Conservation (phyloP, 2,113 vertebrate genomes). For the Bettongia penicillata region DNA sequence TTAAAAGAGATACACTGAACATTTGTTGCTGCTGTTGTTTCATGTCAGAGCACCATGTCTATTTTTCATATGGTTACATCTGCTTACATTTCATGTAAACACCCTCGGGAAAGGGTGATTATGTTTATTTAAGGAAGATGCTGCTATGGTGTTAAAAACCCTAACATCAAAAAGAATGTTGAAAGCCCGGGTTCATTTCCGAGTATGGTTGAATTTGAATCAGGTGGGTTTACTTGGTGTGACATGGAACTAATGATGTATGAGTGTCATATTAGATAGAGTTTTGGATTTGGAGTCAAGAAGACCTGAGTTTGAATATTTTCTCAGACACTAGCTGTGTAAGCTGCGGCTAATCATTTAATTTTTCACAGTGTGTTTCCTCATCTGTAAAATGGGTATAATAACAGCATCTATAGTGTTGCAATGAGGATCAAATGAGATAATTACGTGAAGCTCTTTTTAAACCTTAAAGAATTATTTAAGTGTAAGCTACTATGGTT, state of each 20-base stretch:
- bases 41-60: background rate
- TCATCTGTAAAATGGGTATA: no score
- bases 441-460: no score
- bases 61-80: background rate
- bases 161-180: background rate
- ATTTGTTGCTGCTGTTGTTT: background rate
- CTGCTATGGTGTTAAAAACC: conserved; percentile 6
- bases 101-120: conserved; percentile 9
- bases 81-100: background rate
- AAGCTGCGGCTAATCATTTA: no score
- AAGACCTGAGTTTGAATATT: background rate
- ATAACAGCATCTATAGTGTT: no score
- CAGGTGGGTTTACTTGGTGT: background rate
- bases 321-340: no score
- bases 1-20: conserved; percentile 4
- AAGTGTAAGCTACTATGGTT: no score
- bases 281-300: background rate
- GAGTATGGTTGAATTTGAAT: background rate
- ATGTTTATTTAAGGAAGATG: conserved; percentile 19
- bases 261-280: background rate
- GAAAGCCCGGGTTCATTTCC: background rate
- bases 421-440: no score
- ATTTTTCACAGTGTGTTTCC: no score
- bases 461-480: no score
- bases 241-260: background rate